A percentile compares a stretch with the other conserved stretches of the same genome.
Evolutionary conservation across 2,113 vertebrate species (phyloP).

Genomic region (Neofelis nebulosa): DNA sequence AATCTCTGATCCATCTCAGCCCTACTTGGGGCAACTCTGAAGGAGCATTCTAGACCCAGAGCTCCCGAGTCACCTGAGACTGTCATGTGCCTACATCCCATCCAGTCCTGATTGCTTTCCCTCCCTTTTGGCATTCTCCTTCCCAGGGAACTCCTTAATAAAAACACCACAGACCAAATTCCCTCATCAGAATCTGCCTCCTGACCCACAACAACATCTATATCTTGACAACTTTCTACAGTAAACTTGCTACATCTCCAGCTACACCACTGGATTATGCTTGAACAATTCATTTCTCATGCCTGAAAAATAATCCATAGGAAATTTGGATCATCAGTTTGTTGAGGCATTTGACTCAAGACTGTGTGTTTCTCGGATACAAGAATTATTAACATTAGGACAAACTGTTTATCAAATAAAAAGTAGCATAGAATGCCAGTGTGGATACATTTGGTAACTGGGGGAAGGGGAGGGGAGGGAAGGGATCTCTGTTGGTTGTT

Average conservation of each 20-base stretch:
- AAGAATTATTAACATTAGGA: not conserved
- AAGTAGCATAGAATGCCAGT: not conserved
- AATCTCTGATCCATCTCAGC: not conserved
- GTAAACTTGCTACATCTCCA: not conserved
- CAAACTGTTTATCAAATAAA: not conserved
- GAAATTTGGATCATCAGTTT: conserved; percentile 20
- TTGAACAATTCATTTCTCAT: conserved; percentile 29
- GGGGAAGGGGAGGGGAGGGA: no score
- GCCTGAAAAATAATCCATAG: conserved; percentile 45
- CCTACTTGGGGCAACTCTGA: not conserved
- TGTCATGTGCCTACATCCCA: not conserved
- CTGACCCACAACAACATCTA: not conserved
- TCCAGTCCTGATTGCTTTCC: not conserved
- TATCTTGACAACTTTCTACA: not conserved
- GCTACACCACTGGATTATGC: not conserved
- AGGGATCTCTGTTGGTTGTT: not conserved
- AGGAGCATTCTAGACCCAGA: not conserved
- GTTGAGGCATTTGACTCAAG: not conserved
- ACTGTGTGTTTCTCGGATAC: not conserved
- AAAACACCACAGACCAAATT: not conserved
- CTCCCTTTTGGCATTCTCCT: not conserved
- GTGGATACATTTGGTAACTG: not conserved
- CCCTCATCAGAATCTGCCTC: not conserved
- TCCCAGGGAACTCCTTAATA: not conserved
- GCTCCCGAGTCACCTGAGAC: not conserved